Percentiles rank a stretch among this genome's conserved stretches.
Evolutionary conservation across 1,140 invertebrate species (phyloP).

Genomic region (Lepidotrigona ventralis): DNA sequence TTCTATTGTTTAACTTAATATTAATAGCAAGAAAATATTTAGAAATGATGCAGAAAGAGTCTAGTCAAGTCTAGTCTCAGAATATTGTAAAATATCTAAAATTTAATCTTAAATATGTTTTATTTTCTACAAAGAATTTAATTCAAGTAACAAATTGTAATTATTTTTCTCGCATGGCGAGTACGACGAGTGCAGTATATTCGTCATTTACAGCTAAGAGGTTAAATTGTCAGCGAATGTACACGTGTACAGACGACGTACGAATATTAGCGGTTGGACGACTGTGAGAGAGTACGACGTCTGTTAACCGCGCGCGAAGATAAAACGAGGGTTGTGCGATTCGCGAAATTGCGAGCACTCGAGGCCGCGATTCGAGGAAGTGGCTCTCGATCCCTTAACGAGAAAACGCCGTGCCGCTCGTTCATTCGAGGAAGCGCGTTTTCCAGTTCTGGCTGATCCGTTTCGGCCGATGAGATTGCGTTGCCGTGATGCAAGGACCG

Average conservation of each 20-base stretch:
- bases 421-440: background rate
- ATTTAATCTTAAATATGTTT: too few species aligned
- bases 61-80: too few species aligned
- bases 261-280: background rate
- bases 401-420: background rate
- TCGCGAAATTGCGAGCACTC: background rate
- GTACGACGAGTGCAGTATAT: too few species aligned
- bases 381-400: background rate
- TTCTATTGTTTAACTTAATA: too few species aligned
- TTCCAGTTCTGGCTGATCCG: background rate
- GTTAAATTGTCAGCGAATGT: constrained; percentile 35
- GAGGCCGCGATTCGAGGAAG: background rate
- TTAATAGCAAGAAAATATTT: too few species aligned
- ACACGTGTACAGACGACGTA: background rate
- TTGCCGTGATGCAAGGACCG: background rate
- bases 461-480: background rate
- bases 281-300: background rate
- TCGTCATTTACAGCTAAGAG: too few species aligned
- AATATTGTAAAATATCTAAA: too few species aligned
- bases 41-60: too few species aligned
- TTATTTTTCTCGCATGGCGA: too few species aligned
- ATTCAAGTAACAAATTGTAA: too few species aligned
- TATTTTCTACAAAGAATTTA: too few species aligned
- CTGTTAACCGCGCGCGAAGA: background rate
- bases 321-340: background rate